Evolutionary conservation across 2,888 invertebrate species (phyloP).

Genomic region (Crepidodera aurea): DNA sequence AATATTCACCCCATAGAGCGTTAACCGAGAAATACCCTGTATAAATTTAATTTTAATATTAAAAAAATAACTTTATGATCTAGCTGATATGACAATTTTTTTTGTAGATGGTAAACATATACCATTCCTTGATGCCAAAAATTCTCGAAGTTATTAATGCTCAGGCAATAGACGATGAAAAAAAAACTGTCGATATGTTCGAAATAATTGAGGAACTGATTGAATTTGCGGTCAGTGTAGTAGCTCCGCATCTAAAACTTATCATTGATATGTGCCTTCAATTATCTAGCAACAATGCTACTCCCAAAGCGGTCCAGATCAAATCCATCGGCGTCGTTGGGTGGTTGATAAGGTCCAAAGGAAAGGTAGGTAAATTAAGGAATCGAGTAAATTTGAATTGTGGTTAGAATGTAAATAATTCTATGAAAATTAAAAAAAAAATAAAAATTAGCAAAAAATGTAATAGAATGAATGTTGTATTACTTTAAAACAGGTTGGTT

Average conservation of each 20-base stretch:
- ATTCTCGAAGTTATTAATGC: slow-evolving; percentile 69
- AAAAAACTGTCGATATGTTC: slow-evolving; percentile 69
- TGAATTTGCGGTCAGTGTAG: slow-evolving; percentile 68
- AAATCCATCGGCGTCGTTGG: slow-evolving; percentile 74
- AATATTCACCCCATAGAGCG: too few relatives aligned
- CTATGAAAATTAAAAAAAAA: too few relatives aligned
- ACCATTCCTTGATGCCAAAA: slow-evolving; percentile 69
- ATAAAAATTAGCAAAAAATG: too few relatives aligned
- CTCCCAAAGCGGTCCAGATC: slow-evolving; percentile 70
- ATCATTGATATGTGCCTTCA: slow-evolving; percentile 73
- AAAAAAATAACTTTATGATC: too few relatives aligned
- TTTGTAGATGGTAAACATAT: slow-evolving; percentile 65
- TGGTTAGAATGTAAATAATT: too few relatives aligned
- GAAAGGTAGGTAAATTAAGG: slow-evolving; percentile 66
- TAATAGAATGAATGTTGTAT: too few relatives aligned
- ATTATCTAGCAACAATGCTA: slow-evolving; percentile 66
- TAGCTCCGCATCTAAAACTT: slow-evolving; percentile 70
- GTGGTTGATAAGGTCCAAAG: slow-evolving; percentile 72
- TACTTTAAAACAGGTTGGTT: too few relatives aligned
- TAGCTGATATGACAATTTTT: too few relatives aligned
- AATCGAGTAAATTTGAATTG: not conserved
- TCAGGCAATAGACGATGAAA: slow-evolving; percentile 67
- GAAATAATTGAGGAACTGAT: slow-evolving; percentile 73
- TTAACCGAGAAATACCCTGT: too few relatives aligned
- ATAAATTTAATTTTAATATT: too few relatives aligned